Evolutionary conservation across 1,140 invertebrate genomes (phyloP), one percentile per base, ranked within the genome.

Genomic region (Cotesia glomerata): DNA sequence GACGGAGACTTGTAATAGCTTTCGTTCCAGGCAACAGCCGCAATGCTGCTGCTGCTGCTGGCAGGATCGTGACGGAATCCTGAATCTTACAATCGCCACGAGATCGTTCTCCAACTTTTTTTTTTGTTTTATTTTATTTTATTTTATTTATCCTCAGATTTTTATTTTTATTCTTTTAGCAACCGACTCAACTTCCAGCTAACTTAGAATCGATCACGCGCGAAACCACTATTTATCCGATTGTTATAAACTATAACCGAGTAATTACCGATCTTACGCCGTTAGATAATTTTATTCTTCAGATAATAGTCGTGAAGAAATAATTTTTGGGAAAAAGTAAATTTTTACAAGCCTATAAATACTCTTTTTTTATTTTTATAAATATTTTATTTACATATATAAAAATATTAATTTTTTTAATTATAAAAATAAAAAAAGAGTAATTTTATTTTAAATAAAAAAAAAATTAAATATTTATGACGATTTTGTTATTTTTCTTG

Each of bases 21-120:
- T 70, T 74, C 72, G 72, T 74, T 74, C 72, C 72, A 74, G 32
- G 72, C 72, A 58, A 69, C 62, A 74, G 35, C 59, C 73, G 69
- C 69, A 45, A 45, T 45, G 39, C 39, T 45, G 39, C 39, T 45
- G 36, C 36, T 39, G 39, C 39, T 45, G 58, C 64, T 59, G 61
- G n/a, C 66, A 61, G 61, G 65, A 74, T 71, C 69, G 73, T 71
- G 73, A 74, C 69, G 73, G 72, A 74, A 74, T 74, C 72, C 72
- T 74, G 67, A 64, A 74, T 74, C 72, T 70, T 64, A 74, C 72
- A 74, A 74, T 74, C 72, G 72, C 69, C 72, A 65, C 65, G 72
- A 62, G 68, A 74, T 59, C 69, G 35, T 62, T 63, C 69, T 66
- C 69, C 39, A 16, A 61, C 59, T 61, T 49, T 67, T 59, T 39